These are phyloP conservation scores for Acleris literana DNA, from an alignment of 2,888 invertebrate genomes.

Conservation along the genomic window DNA sequence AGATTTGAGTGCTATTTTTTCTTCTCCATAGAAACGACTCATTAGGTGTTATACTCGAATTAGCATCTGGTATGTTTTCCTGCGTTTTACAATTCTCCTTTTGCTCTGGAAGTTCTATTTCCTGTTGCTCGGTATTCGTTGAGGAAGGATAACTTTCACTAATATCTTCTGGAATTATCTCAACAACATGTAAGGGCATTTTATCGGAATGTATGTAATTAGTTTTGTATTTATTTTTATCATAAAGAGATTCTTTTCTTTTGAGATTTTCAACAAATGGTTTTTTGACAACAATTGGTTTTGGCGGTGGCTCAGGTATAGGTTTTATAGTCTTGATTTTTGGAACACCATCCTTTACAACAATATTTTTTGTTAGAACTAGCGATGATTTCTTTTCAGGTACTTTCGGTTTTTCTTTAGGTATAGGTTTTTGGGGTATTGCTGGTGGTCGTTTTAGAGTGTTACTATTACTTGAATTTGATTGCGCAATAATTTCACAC, in stretches of 20 bases:
- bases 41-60: conserved; percentile 82
- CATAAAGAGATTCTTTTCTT: conserved; percentile 71
- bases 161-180: conserved; percentile 76
- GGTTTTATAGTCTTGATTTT: conserved; percentile 79
- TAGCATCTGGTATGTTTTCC: conserved; percentile 59
- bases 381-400: conserved; percentile 84
- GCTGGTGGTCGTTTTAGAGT: conserved; percentile 72
- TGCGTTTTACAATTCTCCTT: conserved; percentile 42
- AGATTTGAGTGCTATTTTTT: conserved; percentile 72
- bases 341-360: conserved; percentile 78
- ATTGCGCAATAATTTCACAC: conserved; percentile 73
- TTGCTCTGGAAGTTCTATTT: conserved; percentile 34
- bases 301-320: conserved; percentile 49
- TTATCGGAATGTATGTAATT: conserved; percentile 77
- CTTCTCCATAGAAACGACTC: conserved; percentile 86
- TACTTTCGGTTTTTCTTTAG: conserved; percentile 83
- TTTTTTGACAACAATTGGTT: conserved; percentile 44
- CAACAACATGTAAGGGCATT: conserved; percentile 70
- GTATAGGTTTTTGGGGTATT: conserved; percentile 56
- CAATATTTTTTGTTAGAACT: conserved; percentile 80
- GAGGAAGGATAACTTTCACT: conserved; percentile 50
- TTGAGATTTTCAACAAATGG: conserved; percentile 46
- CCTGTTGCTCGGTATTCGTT: conserved; percentile 39
- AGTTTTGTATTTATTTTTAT: conserved; percentile 74
- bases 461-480: conserved; percentile 49